Base-by-base conservation (phyloP, 2,888 invertebrate genomes). In the Cerceris rybyensis region DNA sequence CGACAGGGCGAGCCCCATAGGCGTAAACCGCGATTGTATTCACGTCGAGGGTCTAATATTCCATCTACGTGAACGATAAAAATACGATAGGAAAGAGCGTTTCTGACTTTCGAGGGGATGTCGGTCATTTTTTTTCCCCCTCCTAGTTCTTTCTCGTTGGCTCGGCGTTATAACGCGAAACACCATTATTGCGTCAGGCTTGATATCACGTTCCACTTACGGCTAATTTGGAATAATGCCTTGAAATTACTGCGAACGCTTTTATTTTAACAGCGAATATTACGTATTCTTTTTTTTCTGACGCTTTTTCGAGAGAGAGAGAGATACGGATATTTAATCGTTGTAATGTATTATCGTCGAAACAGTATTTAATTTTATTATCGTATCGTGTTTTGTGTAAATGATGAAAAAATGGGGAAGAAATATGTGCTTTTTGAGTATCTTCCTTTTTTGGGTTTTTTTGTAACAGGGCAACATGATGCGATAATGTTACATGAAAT, bases 1-100 rank as follows among this genome's bases (percentile, higher is more conserved):
- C 88, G 86, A 88, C 87, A 85, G 86, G 85, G 83, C 84, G 84
- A 84, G 77, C 73, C 78, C 69, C 88, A 88, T 88, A 86, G 88
- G 88, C 88, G 85, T 84, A 85, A 85, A 78, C 81, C 63, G 63
- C 67, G 72, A 82, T 76, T 76, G 73, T 76, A 75, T 42, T 65
- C 72, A 52, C 16, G 14, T 43, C 39, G 54, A 50, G 54, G 54
- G 61, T 60, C 64, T 71, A 78, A 76, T 78, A 71, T 70, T 54
- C 70, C 77, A 46, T 70, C 70, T 52, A 73, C 61, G 41, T 46
- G 17, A n/a, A 55, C 42, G 43, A 39, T 43, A 17, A 28, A 61
- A 58, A 70, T 14, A 58, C 58, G 52, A 63, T 50, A 69, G 52
- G 55, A 50, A 17, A 50, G 60, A 46, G 8, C 42, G n/a, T 59